phyloP scores from a whole-genome alignment of 2,888 invertebrate genomes.

The Marronus borbonicus region DNA sequence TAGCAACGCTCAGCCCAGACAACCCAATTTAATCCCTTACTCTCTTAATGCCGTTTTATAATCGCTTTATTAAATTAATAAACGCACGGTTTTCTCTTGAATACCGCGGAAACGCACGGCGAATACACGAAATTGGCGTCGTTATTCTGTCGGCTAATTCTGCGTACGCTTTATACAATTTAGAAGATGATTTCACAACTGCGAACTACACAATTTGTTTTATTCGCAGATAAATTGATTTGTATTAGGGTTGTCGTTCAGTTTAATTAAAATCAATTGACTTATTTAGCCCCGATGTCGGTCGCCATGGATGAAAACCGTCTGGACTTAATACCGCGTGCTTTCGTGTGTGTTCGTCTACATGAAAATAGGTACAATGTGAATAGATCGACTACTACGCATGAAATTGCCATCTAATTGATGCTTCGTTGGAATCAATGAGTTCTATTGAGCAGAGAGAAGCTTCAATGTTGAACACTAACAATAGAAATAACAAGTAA shows the following conservation, averaged over 20 bases:
- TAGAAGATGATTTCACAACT: constrained; percentile 37
- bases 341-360: background rate
- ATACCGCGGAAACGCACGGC: background rate
- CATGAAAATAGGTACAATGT: background rate
- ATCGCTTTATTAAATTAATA: background rate
- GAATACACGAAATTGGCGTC: constrained; percentile 1
- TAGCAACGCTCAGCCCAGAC: no score
- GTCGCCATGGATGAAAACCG: constrained; percentile 8
- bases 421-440: constrained; percentile 3
- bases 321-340: constrained; percentile 12
- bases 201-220: constrained; percentile 34
- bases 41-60: no score
- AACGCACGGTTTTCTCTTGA: background rate
- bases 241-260: constrained; percentile 44
- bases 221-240: constrained; percentile 44
- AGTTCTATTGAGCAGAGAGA: background rate
- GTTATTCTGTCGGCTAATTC: constrained; percentile 15
- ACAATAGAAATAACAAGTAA: background rate
- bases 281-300: constrained; percentile 36
- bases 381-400: background rate
- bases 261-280: constrained; percentile 48
- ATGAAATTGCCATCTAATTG: constrained; percentile 16
- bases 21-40: no score
- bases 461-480: background rate
- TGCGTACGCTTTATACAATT: constrained; percentile 24